Evolutionary conservation across 2,888 invertebrate species (phyloP), one percentile per base, ranked within the genome.

Genomic region (Leuctra nigra): DNA sequence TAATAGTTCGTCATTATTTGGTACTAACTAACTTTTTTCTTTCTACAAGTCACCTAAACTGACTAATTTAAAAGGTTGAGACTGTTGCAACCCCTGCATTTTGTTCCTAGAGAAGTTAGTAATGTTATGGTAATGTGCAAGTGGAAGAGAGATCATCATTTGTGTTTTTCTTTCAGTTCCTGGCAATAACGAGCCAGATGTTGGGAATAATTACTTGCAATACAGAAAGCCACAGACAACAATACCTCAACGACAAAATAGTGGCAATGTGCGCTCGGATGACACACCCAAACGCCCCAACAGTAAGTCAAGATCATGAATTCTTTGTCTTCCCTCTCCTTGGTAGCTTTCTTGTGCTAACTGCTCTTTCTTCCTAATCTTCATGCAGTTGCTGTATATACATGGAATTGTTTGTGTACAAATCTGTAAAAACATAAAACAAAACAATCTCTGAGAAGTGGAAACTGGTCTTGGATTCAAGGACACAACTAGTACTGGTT

Each of bases 291-390:
- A 62, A 58, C 57, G 59, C 24, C 38, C 59, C 14, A 60, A 57
- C 36, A 60, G 61, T 62, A 54, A 60, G 61, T 60, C 23, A 23
- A n/a, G n/a, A n/a, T n/a, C n/a, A n/a, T n/a, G n/a, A n/a, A n/a
- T n/a, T n/a, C n/a, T n/a, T n/a, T n/a, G n/a, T n/a, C n/a, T n/a
- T n/a, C n/a, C n/a, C n/a, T n/a, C n/a, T n/a, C n/a, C n/a, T 39
- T 39, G 16, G 39, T 20, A 39, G 39, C 39, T 39, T 39, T 20
- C 20, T 23, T 44, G n/a, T n/a, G 44, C 22, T 44, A 44, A 44
- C 44, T 44, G 44, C 44, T 44, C 20, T 44, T 44, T 44, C 44
- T 23, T 44, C 23, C 44, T 44, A 44, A 44, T 44, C 20, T 23
- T 39, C n/a, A n/a, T n/a, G n/a, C n/a, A n/a, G n/a, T n/a, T n/a